Evolutionary conservation across 2,113 vertebrate species (phyloP).

Genomic region (Dryoscopus gambensis): DNA sequence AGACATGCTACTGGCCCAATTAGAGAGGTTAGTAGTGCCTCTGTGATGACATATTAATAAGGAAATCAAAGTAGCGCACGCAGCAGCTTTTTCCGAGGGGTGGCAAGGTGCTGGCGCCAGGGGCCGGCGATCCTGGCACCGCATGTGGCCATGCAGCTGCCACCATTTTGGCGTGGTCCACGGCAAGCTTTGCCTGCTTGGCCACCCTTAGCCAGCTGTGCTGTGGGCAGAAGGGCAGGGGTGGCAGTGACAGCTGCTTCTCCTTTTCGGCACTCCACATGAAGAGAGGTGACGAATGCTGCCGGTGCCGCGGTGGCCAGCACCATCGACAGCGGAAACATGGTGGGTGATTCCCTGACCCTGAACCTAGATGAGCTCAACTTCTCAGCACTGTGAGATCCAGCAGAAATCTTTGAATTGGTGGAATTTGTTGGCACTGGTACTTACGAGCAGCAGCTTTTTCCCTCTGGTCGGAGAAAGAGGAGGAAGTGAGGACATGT

Average conservation of each 20-base stretch:
- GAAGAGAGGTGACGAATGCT: background rate
- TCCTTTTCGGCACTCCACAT: background rate
- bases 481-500: background rate
- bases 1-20: background rate
- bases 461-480: background rate
- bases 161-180: background rate
- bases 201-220: background rate
- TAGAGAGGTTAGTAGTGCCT: background rate
- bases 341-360: fast-evolving
- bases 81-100: background rate
- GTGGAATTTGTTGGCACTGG: background rate
- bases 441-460: background rate
- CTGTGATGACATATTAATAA: background rate
- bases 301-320: no score
- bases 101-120: background rate
- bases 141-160: no score
- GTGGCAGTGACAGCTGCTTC: background rate
- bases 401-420: background rate
- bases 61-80: background rate
- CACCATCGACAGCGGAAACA: background rate
- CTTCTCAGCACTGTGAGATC: background rate
- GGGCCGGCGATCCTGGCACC: no score
- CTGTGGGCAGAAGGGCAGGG: background rate
- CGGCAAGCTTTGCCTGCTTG: background rate
- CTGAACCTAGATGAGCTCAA: background rate